Evolutionary conservation across 1,140 invertebrate species (phyloP).

Genomic region (fruit fly (Drosophila melanogaster)): Release_6_plus_ISO1_MT NC_004354.4:2859001-2859500

Average conservation of each 20-base stretch:
- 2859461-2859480: slow-evolving; percentile 23
- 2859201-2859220: background rate
- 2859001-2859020: slow-evolving; percentile 1
- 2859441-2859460: slow-evolving; percentile 1
- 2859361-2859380: too few relatives aligned
- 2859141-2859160: slow-evolving; percentile 17
- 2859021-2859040: slow-evolving; percentile 27
- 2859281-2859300: too few relatives aligned
- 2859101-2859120: slow-evolving; percentile 18
- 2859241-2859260: too few relatives aligned
- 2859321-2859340: too few relatives aligned
- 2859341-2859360: too few relatives aligned
- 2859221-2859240: too few relatives aligned
- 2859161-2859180: slow-evolving; percentile 4
- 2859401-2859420: background rate
- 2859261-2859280: too few relatives aligned
- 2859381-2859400: background rate
- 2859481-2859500: slow-evolving; percentile 24
- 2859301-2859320: too few relatives aligned
- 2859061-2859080: background rate
- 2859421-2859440: background rate
- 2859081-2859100: slow-evolving; percentile 6
- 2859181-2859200: background rate
- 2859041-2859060: background rate
- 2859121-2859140: slow-evolving; percentile 24